Evolutionary conservation across 2,888 invertebrate genomes (phyloP), one percentile per base, ranked within the genome.

Genomic region (Leucophora obtusa): DNA sequence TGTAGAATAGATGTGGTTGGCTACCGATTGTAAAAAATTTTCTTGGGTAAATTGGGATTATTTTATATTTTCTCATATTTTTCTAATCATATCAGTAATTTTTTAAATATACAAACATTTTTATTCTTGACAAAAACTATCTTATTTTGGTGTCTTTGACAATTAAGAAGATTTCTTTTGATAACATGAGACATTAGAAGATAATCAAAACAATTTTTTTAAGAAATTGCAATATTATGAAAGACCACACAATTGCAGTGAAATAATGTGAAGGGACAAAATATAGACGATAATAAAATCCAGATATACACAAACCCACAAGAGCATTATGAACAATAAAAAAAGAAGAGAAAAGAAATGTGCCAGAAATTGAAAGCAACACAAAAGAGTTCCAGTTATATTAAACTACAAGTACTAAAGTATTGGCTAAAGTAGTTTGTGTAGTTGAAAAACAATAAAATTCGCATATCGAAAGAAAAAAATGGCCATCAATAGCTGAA

Each of bases 251-350:
- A 59, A 59, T 51, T 66, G 15, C 58, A 59, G 28, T 51, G 58
- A 65, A 66, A 35, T 53, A 53, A 38, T 59, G 51, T 18, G 28
- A 65, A 73, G 33, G 51, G 15, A 24, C 66, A 60, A 24, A 35
- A 33, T 60, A 74, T 65, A 65, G 28, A 7, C 33, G 63, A 38
- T 58, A 50, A 73, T 65, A 73, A 73, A 73, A 65, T 65, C 33
- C 63, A 72, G 73, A 59, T 53, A 17, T 58, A 51, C 33, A 65
- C 21, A 58, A 47, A 73, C 50, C 50, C 11, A 10, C 15, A 18
- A 47, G 15, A 50, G 21, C 38, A 18, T 9, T 10, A n/a, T n/a
- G n/a, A n/a, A n/a, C n/a, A n/a, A n/a, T n/a, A n/a, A n/a, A n/a
- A n/a, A n/a, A n/a, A n/a, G n/a, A n/a, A n/a, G n/a, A 38, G 6